Conservation (phyloP, 2,113 vertebrate species). For the Isurus oxyrinchus region DNA sequence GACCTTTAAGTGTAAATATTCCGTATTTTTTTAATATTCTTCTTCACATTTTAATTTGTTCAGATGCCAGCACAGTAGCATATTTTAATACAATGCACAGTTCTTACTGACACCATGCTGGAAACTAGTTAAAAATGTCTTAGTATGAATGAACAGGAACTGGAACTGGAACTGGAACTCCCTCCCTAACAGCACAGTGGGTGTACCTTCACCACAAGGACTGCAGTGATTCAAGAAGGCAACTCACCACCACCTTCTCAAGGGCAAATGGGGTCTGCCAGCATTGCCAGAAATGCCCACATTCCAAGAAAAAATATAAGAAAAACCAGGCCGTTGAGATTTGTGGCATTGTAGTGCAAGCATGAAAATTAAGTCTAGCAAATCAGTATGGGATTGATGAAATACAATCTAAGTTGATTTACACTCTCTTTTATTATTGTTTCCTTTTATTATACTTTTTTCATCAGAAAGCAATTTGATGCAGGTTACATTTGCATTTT, state of each 20-base stretch:
- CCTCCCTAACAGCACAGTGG: no score
- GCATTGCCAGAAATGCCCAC: no score
- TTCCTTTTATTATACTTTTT: constrained; percentile 7
- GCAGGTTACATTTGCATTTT: not conserved
- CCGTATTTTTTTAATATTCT: not conserved
- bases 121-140: not conserved
- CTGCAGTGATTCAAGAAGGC: no score
- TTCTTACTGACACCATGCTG: not conserved
- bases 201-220: no score
- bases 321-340: not conserved
- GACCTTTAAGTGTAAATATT: not conserved
- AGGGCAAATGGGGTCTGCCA: no score
- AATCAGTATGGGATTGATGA: not conserved
- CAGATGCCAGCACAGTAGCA: not conserved
- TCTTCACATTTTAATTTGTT: not conserved
- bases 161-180: no score
- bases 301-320: no score
- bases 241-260: no score
- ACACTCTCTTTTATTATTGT: not conserved
- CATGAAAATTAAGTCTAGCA: not conserved
- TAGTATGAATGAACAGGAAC: not conserved
- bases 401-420: not conserved
- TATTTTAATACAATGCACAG: not conserved
- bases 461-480: not conserved
- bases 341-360: not conserved